Conservation (phyloP, 2,888 invertebrate species). For the Tholera decimalis region DNA sequence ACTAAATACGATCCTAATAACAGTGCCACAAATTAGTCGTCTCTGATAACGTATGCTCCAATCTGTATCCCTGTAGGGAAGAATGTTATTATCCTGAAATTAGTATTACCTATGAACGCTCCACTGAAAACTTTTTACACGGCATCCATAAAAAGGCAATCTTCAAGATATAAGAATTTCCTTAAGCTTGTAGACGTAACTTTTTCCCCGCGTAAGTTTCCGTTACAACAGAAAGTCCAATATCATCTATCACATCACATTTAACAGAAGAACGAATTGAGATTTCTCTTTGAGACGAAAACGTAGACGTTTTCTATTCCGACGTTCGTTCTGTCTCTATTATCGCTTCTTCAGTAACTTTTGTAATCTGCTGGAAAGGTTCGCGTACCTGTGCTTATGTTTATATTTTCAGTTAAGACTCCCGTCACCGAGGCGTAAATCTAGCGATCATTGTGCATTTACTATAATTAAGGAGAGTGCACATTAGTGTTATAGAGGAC, state of each 20-base stretch:
- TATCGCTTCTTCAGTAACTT: conserved; percentile 68
- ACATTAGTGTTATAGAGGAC: conserved; percentile 72
- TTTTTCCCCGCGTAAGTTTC: conserved; percentile 64
- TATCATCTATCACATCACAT: conserved; percentile 79
- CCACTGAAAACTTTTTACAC: conserved; percentile 64
- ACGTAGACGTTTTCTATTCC: conserved; percentile 65
- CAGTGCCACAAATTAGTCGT: conserved; percentile 54
- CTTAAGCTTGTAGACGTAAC: conserved; percentile 66
- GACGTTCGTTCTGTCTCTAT: conserved; percentile 58
- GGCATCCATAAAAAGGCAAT: conserved; percentile 71
- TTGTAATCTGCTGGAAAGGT: conserved; percentile 69
- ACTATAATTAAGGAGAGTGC: conserved; percentile 80
- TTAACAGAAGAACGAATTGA: conserved; percentile 75
- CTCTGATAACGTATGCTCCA: conserved; percentile 13
- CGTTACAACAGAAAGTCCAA: conserved; percentile 72
- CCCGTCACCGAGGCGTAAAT: conserved; percentile 62
- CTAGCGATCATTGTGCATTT: conserved; percentile 71
- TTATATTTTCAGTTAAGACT: conserved; percentile 61
- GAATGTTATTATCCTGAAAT: conserved; percentile 27
- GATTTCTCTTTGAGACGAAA: conserved; percentile 68
- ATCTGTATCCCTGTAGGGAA: conserved; percentile 1
- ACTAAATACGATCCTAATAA: conserved; percentile 67
- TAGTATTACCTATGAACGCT: conserved; percentile 46
- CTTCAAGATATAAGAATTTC: conserved; percentile 61
- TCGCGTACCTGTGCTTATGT: conserved; percentile 56